These are phyloP conservation scores for Acanthurus lineatus DNA, from an alignment of 2,797 vertebrate species.

Conservation along the genomic window DNA sequence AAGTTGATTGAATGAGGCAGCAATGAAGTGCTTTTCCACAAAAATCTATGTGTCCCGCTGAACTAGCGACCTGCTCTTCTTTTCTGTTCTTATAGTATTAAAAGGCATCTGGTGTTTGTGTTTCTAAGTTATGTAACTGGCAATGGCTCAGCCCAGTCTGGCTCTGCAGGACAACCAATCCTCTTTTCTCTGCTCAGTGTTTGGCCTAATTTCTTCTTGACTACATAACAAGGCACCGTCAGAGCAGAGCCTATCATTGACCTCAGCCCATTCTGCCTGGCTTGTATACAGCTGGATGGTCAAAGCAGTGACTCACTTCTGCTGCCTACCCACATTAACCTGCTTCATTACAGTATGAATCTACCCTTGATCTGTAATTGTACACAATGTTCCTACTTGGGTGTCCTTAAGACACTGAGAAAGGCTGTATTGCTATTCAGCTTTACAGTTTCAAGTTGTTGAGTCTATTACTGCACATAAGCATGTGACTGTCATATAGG, in stretches of 20 bases:
- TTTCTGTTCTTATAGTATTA: conserved; percentile 35
- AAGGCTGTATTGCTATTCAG: background rate
- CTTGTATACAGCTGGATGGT: conserved; percentile 56
- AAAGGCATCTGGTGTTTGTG: conserved; percentile 58
- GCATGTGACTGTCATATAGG: conserved; percentile 69
- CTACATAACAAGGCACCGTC: conserved; percentile 65
- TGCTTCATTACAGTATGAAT: conserved; percentile 19
- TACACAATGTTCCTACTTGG: conserved; percentile 37
- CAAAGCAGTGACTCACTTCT: conserved; percentile 69
- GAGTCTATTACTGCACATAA: conserved; percentile 24
- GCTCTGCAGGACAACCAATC: conserved; percentile 69
- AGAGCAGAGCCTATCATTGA: conserved; percentile 40
- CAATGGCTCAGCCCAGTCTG: conserved; percentile 50
- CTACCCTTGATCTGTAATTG: conserved; percentile 16
- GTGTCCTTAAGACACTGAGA: background rate
- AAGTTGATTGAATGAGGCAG: background rate
- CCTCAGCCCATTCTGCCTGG: conserved; percentile 40
- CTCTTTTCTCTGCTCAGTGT: conserved; percentile 70
- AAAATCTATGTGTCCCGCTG: conserved; percentile 42
- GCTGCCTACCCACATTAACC: conserved; percentile 32
- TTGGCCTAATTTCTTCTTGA: conserved; percentile 80
- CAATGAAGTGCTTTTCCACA: background rate
- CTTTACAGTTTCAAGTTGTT: conserved; percentile 2
- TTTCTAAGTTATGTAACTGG: conserved; percentile 71
- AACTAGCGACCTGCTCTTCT: conserved; percentile 62